phyloP scores from a whole-genome alignment of 2,797 vertebrate genomes.

The Enteromius trimaculatus region DNA sequence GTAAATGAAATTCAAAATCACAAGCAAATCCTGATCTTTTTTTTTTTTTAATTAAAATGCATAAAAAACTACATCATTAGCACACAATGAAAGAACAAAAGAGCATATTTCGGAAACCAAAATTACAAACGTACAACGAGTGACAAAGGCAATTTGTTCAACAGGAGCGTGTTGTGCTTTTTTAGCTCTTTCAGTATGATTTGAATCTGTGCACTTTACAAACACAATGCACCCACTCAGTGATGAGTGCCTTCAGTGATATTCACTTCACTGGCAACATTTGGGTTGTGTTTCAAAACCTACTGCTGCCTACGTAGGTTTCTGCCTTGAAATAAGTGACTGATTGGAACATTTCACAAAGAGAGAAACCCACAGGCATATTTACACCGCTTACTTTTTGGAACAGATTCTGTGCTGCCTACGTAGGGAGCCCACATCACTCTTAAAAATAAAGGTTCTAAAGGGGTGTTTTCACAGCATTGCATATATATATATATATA shows the following conservation, averaged over 20 bases:
- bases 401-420: neutral
- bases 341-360: neutral
- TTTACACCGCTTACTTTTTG: neutral
- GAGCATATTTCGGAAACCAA: slow-evolving; percentile 71
- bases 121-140: slow-evolving; percentile 66
- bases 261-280: slow-evolving; percentile 33
- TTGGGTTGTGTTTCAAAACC: slow-evolving; percentile 5
- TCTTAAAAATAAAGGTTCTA: neutral
- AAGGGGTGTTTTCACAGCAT: neutral
- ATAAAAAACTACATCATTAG: slow-evolving; percentile 81
- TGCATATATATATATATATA: neutral
- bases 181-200: slow-evolving; percentile 69
- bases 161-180: slow-evolving; percentile 71
- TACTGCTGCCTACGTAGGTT: neutral
- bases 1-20: slow-evolving; percentile 34
- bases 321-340: neutral
- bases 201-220: slow-evolving; percentile 64
- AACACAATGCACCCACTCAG: slow-evolving; percentile 24
- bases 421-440: neutral
- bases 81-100: slow-evolving; percentile 77
- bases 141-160: slow-evolving; percentile 66
- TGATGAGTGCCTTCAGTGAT: slow-evolving; percentile 1
- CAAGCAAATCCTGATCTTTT: slow-evolving; percentile 52
- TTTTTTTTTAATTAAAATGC: slow-evolving; percentile 85
- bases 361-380: neutral